phyloP scores from a whole-genome alignment of 2,797 vertebrate species.

The Streptopelia turtur region DNA sequence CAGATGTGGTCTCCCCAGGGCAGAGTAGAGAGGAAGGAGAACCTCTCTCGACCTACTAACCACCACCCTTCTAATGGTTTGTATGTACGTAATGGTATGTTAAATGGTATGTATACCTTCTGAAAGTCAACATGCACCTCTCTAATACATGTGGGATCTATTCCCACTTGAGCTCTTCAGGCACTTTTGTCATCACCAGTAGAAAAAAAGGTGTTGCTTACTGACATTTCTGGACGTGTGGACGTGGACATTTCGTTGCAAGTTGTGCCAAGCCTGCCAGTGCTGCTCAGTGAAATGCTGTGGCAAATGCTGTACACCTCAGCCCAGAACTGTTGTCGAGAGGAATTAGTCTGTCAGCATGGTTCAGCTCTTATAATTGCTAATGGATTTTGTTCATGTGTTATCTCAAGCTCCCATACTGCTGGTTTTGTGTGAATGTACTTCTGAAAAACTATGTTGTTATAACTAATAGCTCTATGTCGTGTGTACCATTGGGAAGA shows the following conservation, averaged over 20 bases:
- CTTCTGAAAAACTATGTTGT: not conserved
- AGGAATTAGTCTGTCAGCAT: slow-evolving; percentile 24
- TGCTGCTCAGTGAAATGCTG: not conserved
- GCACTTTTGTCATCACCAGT: not conserved
- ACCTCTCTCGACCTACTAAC: too few relatives aligned
- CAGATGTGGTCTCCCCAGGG: too few relatives aligned
- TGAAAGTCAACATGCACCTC: not conserved
- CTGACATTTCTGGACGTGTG: not conserved
- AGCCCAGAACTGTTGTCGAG: not conserved
- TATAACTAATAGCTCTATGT: not conserved
- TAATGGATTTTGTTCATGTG: slow-evolving; percentile 26
- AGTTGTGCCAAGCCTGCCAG: not conserved
- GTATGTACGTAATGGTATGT: not conserved
- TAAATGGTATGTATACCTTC: not conserved
- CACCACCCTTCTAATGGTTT: too few relatives aligned
- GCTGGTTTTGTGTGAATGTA: not conserved
- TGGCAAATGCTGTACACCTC: not conserved
- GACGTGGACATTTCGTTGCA: not conserved
- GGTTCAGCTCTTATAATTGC: not conserved
- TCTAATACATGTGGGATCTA: not conserved
- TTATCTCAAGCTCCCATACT: slow-evolving; percentile 17
- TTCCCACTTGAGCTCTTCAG: not conserved
- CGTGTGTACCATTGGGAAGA: rapidly evolving
- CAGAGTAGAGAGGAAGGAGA: too few relatives aligned
- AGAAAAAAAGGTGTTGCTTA: not conserved